Conservation (phyloP, 2,113 vertebrate species). For the Ariopsis seemanni region DNA sequence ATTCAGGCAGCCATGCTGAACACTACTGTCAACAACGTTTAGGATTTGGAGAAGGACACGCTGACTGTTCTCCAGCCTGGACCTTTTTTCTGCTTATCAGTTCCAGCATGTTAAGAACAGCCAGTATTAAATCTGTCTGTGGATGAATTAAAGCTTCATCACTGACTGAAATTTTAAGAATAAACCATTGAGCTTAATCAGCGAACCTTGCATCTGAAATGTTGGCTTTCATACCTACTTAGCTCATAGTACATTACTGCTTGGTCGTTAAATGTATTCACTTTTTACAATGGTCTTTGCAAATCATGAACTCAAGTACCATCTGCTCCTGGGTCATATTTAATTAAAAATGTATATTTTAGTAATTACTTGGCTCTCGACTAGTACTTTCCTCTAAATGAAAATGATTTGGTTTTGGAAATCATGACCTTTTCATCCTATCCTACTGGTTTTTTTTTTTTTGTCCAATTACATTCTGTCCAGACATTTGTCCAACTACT, state of each 20-base stretch:
- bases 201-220: not conserved
- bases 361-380: not conserved
- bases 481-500: not conserved
- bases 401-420: not conserved
- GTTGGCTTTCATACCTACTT: not conserved
- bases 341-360: not conserved
- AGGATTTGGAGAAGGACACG: conserved; percentile 5
- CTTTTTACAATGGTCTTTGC: conserved; percentile 46
- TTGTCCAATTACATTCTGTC: not conserved
- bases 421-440: not conserved
- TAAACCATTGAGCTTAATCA: not conserved
- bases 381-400: not conserved
- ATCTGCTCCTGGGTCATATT: conserved; percentile 27
- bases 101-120: not conserved
- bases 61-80: not conserved
- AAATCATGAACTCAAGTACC: conserved; percentile 35
- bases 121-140: not conserved
- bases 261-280: conserved; percentile 36
- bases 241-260: not conserved
- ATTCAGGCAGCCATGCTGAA: conserved; percentile 32
- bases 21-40: conserved; percentile 28
- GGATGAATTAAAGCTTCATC: not conserved
- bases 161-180: not conserved
- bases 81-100: not conserved
- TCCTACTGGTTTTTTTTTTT: not conserved